These are phyloP conservation scores for Oceanodroma tethys DNA, from an alignment of 2,113 vertebrate species.

Conservation along the genomic window DNA sequence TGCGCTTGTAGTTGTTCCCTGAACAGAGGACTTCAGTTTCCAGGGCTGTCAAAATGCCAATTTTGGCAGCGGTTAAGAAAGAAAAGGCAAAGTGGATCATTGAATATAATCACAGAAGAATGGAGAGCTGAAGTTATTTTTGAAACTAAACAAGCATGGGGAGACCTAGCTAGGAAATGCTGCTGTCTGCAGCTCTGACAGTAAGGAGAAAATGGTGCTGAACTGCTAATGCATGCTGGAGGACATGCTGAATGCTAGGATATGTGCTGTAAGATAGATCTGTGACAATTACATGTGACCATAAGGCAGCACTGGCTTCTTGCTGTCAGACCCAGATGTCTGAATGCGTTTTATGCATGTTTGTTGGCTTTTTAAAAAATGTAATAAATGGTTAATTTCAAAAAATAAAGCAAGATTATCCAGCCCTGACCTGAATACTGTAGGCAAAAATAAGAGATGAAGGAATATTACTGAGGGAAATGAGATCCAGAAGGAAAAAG, in stretches of 20 bases:
- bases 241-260: background rate
- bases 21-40: background rate
- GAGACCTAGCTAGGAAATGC: background rate
- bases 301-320: background rate
- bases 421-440: background rate
- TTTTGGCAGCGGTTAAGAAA: conserved; percentile 34
- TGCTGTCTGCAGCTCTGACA: background rate
- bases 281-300: background rate
- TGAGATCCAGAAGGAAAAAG: conserved; percentile 42
- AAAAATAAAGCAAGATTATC: conserved; percentile 41
- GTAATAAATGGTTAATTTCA: background rate
- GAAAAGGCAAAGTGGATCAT: conserved; percentile 32
- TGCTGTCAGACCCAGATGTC: background rate
- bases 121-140: conserved; percentile 18
- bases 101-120: conserved; percentile 24
- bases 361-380: background rate
- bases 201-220: background rate
- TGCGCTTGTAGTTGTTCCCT: background rate
- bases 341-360: background rate
- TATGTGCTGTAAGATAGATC: background rate
- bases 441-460: conserved; percentile 33
- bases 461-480: background rate
- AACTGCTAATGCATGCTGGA: conserved; percentile 8
- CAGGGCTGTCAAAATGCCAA: background rate
- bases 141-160: background rate